Evolutionary conservation across 1,140 invertebrate genomes (phyloP).

Genomic region (Rhopalosiphum maidis): DNA sequence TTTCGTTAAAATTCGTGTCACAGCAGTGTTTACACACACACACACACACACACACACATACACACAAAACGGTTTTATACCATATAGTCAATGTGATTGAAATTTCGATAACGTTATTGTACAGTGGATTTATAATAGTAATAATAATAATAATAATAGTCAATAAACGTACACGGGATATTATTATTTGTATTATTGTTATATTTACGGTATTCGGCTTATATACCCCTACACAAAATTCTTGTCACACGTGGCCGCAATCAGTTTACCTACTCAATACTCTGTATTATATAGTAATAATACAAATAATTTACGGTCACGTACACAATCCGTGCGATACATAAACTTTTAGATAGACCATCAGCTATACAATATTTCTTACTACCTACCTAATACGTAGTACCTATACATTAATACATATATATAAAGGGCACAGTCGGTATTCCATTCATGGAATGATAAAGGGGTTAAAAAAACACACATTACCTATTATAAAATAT

Average conservation of each 20-base stretch:
- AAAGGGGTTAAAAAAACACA: background rate
- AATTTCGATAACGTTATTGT: slow-evolving; percentile 4
- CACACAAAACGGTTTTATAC: background rate
- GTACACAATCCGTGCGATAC: background rate
- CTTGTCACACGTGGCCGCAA: background rate
- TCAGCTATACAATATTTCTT: background rate
- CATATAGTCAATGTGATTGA: background rate
- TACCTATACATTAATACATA: background rate
- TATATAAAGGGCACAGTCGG: background rate
- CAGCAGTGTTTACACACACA: background rate
- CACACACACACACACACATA: background rate
- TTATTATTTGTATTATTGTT: slow-evolving; percentile 3
- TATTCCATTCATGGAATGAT: background rate
- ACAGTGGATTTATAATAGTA: background rate
- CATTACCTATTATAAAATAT: background rate
- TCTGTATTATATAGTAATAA: background rate
- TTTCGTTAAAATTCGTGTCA: background rate
- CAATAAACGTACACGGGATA: background rate
- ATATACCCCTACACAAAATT: background rate
- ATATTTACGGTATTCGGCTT: background rate
- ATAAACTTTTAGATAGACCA: background rate
- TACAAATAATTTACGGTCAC: slow-evolving; percentile 16
- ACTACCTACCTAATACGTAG: background rate
- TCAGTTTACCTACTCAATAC: background rate
- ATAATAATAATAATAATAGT: background rate